Conservation (phyloP, 2,113 vertebrate genomes). For the Cryptomyrus ogoouensis region DNA sequence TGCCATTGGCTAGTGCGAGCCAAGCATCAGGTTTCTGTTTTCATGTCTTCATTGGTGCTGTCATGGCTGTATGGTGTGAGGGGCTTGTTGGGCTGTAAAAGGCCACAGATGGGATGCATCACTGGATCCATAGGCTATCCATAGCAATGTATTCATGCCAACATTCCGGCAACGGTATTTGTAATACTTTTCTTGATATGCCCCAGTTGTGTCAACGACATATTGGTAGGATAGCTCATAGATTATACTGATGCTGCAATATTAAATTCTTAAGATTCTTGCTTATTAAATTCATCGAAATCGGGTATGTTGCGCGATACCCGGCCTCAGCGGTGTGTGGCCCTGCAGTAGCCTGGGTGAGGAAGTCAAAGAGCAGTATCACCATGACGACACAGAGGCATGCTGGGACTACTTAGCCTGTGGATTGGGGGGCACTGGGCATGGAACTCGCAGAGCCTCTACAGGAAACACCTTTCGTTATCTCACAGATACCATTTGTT, state of each 20-base stretch:
- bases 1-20: neutral
- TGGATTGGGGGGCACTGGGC: constrained; percentile 35
- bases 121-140: neutral
- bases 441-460: neutral
- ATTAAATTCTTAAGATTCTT: neutral
- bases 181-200: neutral
- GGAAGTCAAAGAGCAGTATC: constrained; percentile 32
- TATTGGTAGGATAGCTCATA: neutral
- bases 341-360: neutral
- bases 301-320: neutral
- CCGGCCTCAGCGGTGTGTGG: neutral
- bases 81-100: neutral
- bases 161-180: neutral
- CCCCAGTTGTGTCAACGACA: neutral
- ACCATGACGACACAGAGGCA: constrained; percentile 49
- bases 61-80: neutral
- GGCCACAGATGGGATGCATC: neutral
- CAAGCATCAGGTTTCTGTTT: neutral
- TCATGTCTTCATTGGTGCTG: neutral
- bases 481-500: neutral
- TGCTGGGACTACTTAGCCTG: constrained; percentile 40
- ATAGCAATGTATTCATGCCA: neutral
- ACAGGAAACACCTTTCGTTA: neutral
- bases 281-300: neutral
- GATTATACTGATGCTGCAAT: neutral